phyloP scores from a whole-genome alignment of 2,797 vertebrate species.

The Brachyrhaphis roseni region DNA sequence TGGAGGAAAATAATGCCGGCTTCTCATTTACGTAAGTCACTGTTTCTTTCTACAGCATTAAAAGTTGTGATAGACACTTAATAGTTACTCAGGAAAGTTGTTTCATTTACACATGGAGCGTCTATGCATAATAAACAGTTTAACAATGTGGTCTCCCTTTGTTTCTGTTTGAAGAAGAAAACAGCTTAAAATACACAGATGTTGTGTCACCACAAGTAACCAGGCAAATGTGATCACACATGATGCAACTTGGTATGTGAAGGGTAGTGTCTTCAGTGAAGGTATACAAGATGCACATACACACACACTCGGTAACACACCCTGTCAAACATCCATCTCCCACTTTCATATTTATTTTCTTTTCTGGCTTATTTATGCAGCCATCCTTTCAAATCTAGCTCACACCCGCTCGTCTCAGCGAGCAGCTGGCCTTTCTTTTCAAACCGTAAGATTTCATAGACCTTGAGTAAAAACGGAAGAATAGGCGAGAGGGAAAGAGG shows the following conservation, averaged over 20 bases:
- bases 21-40: neutral
- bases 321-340: constrained; percentile 46
- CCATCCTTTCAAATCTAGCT: constrained; percentile 60
- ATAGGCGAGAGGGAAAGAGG: constrained; percentile 32
- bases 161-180: constrained; percentile 13
- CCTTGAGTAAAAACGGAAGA: constrained; percentile 62
- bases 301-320: constrained; percentile 6
- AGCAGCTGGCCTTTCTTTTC: constrained; percentile 66
- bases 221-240: constrained; percentile 24
- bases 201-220: constrained; percentile 54
- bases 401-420: constrained; percentile 39
- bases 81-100: neutral
- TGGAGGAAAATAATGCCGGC: neutral
- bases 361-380: constrained; percentile 58
- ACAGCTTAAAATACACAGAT: constrained; percentile 14
- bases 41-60: neutral
- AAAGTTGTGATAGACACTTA: neutral
- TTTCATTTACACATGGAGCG: constrained; percentile 4
- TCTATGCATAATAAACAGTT: constrained; percentile 26
- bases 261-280: constrained; percentile 24
- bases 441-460: constrained; percentile 69
- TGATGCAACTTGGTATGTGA: constrained; percentile 13
- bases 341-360: constrained; percentile 45
- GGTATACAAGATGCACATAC: constrained; percentile 23
- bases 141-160: constrained; percentile 24